Conservation (phyloP, 2,797 vertebrate species). For the Hozukius guyotensis region DNA sequence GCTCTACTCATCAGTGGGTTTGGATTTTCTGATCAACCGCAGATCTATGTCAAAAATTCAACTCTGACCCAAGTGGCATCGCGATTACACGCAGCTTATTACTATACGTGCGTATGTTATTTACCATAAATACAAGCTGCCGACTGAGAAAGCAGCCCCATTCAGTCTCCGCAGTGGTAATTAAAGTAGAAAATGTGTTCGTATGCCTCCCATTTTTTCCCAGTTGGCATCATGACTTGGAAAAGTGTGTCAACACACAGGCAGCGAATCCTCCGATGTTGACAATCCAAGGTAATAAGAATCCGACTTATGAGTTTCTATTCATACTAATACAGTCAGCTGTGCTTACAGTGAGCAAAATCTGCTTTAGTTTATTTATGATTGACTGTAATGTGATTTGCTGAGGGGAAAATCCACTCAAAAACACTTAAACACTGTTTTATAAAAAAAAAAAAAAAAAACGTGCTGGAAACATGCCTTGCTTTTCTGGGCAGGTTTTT, state of each 20-base stretch:
- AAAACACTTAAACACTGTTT: constrained; percentile 61
- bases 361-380: constrained; percentile 70
- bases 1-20: not conserved
- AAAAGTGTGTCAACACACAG: constrained; percentile 73
- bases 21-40: constrained; percentile 22
- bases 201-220: constrained; percentile 54
- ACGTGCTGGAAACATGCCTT: constrained; percentile 44
- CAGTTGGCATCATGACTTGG: constrained; percentile 68
- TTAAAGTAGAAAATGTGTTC: constrained; percentile 67
- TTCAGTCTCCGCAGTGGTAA: constrained; percentile 65
- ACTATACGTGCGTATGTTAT: constrained; percentile 42
- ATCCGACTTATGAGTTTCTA: constrained; percentile 57
- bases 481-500: constrained; percentile 59
- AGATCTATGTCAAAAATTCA: constrained; percentile 26
- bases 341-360: constrained; percentile 63
- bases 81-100: constrained; percentile 14
- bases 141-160: constrained; percentile 45
- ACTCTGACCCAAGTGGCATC: constrained; percentile 36
- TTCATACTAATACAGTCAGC: constrained; percentile 64
- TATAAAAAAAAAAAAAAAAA: constrained; percentile 25
- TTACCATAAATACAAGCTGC: constrained; percentile 63
- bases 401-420: constrained; percentile 65
- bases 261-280: constrained; percentile 65
- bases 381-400: constrained; percentile 67
- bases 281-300: constrained; percentile 74